Conservation (phyloP, 2,797 vertebrate genomes). For the Paratrypauchen microcephalus region DNA sequence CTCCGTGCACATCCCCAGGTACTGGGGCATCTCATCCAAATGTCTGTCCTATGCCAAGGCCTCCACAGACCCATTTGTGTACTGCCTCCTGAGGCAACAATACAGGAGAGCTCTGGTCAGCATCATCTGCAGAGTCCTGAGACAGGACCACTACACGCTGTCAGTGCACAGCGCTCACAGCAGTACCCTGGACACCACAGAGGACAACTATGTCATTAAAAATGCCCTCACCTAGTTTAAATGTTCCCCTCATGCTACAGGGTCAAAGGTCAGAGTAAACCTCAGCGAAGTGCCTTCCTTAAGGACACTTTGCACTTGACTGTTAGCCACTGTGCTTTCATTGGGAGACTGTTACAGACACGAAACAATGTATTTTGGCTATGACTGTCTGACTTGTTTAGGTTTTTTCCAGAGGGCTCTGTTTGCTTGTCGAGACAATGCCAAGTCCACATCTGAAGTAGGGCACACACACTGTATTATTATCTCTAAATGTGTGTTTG, state of each 20-base stretch:
- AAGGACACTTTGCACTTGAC: slow-evolving; percentile 21
- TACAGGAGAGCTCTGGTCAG: slow-evolving; percentile 80
- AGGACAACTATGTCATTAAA: slow-evolving; percentile 64
- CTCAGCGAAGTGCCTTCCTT: slow-evolving; percentile 19
- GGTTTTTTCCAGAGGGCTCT: slow-evolving; percentile 30
- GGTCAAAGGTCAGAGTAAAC: slow-evolving; percentile 21
- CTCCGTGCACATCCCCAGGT: slow-evolving; percentile 75
- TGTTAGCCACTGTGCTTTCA: slow-evolving; percentile 3
- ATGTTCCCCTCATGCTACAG: slow-evolving; percentile 4
- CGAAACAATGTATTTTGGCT: slow-evolving; percentile 7
- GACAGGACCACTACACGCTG: slow-evolving; percentile 70
- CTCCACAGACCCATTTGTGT: slow-evolving; percentile 80
- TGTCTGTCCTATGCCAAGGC: slow-evolving; percentile 83
- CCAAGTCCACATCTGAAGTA: slow-evolving; percentile 15
- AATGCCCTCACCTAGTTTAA: slow-evolving; percentile 35
- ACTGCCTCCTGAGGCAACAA: slow-evolving; percentile 80
- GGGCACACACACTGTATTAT: slow-evolving; percentile 7
- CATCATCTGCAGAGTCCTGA: slow-evolving; percentile 70
- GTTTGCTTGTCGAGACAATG: slow-evolving; percentile 22
- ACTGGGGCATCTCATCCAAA: slow-evolving; percentile 82
- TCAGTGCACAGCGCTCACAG: slow-evolving; percentile 72
- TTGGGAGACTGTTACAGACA: slow-evolving; percentile 19
- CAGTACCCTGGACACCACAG: slow-evolving; percentile 76
- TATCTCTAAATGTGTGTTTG: slow-evolving; percentile 26
- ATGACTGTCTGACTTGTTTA: slow-evolving; percentile 16